These are phyloP conservation scores for Anabacerthia variegaticeps DNA, from an alignment of 2,797 vertebrate species.

Conservation along the genomic window DNA sequence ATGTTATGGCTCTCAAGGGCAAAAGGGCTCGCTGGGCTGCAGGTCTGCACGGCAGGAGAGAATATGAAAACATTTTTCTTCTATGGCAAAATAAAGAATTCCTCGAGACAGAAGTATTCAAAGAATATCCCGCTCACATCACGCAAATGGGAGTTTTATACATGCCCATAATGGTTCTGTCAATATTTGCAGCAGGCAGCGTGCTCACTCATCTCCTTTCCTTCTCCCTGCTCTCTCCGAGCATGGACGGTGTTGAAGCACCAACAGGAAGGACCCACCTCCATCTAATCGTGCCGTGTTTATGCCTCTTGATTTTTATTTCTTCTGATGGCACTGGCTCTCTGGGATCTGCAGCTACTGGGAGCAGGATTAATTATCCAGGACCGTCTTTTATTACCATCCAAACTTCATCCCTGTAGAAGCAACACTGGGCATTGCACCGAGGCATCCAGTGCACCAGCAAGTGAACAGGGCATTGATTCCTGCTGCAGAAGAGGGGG, in stretches of 20 bases:
- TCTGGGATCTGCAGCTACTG: not conserved
- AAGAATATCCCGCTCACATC: slow-evolving; percentile 64
- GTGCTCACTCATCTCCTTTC: slow-evolving; percentile 23
- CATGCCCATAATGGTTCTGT: slow-evolving; percentile 72
- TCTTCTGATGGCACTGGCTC: not conserved
- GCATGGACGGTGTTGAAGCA: not conserved
- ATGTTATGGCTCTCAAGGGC: slow-evolving; percentile 84
- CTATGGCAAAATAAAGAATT: slow-evolving; percentile 77
- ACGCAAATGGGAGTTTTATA: slow-evolving; percentile 73
- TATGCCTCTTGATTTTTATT: not conserved
- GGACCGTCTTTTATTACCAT: fast-evolving
- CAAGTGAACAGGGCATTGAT: fast-evolving
- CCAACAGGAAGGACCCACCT: not conserved
- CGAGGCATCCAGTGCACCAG: fast-evolving
- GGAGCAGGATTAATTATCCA: not conserved
- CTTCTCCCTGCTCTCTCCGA: not conserved
- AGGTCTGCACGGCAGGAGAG: slow-evolving; percentile 75
- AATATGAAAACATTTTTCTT: slow-evolving; percentile 83
- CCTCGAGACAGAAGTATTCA: slow-evolving; percentile 74
- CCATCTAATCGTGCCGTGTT: fast-evolving
- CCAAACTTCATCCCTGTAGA: not conserved
- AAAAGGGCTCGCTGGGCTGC: slow-evolving; percentile 78
- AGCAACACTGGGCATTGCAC: not conserved
- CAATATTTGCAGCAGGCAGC: slow-evolving; percentile 71
- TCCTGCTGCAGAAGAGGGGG: not conserved